A percentile compares a stretch with the other conserved stretches of the same genome.
These are phyloP conservation scores for Octopus bimaculoides DNA, from an alignment of 1,140 invertebrate genomes.

Conservation along the genomic window DNA sequence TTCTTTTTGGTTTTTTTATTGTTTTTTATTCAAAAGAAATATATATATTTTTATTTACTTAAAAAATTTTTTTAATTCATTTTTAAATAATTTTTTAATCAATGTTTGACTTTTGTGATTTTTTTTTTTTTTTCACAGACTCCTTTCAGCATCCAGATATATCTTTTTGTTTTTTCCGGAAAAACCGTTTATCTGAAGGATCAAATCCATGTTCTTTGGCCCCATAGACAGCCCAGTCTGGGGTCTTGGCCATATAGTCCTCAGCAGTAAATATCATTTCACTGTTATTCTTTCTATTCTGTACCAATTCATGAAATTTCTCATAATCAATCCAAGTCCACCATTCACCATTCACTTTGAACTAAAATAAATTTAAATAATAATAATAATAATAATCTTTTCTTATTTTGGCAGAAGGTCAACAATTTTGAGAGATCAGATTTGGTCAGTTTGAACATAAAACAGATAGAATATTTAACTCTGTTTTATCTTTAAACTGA, in stretches of 20 bases:
- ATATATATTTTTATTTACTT: not conserved
- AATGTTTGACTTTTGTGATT: not conserved
- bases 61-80: not conserved
- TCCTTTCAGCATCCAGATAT: conserved; percentile 32
- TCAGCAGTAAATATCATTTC: conserved; percentile 58
- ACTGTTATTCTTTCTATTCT: conserved; percentile 52
- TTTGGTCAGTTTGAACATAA: too few species aligned
- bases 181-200: conserved; percentile 63
- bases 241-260: conserved; percentile 64
- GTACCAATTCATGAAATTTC: conserved; percentile 62
- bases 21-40: not conserved
- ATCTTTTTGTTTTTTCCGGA: conserved; percentile 60
- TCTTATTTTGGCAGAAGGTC: not conserved
- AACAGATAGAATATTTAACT: too few species aligned
- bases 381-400: not conserved
- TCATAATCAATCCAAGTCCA: conserved; percentile 69
- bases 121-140: not conserved
- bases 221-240: conserved; percentile 65
- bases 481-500: too few species aligned
- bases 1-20: too few species aligned
- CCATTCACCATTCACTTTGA: conserved; percentile 63
- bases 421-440: too few species aligned
- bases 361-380: conserved; percentile 53
- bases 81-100: not conserved
- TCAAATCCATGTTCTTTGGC: conserved; percentile 65